Percentiles rank a stretch among this genome's conserved stretches.
Conservation (phyloP, 1,140 invertebrate genomes). For the Spodoptera litura region DNA sequence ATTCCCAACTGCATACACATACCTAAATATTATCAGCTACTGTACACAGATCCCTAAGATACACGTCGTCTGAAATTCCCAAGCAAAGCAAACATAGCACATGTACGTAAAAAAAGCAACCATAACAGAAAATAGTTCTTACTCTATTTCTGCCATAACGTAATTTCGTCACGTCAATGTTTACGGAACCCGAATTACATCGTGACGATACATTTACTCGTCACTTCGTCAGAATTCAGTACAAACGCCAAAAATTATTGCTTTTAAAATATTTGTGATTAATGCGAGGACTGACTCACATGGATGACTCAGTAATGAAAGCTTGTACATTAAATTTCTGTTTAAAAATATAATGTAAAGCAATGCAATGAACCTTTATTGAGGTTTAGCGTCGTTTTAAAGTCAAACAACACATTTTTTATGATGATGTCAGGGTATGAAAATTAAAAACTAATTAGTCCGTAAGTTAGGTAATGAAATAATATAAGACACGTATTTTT, state of each 20-base stretch:
- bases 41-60: neutral
- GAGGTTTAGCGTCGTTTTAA: too few relatives aligned
- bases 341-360: neutral
- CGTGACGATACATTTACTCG: constrained; percentile 54
- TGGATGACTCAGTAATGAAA: constrained; percentile 9
- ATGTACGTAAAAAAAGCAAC: neutral
- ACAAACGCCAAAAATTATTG: constrained; percentile 3
- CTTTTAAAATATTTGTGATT: constrained; percentile 29
- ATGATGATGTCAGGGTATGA: too few relatives aligned
- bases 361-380: too few relatives aligned
- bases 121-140: constrained; percentile 28
- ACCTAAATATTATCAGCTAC: neutral
- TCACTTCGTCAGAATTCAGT: constrained; percentile 47
- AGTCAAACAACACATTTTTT: too few relatives aligned
- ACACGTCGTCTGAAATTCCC: constrained; percentile 20
- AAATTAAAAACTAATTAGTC: too few relatives aligned
- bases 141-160: constrained; percentile 15
- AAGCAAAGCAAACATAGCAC: neutral
- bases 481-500: too few relatives aligned
- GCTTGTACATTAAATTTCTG: neutral
- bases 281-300: constrained; percentile 15
- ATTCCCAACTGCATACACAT: too few relatives aligned
- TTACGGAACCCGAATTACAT: constrained; percentile 57
- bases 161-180: constrained; percentile 35
- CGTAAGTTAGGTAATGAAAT: too few relatives aligned